Evolutionary conservation across 1,140 invertebrate genomes (phyloP).

Genomic region (Thaumatotibia leucotreta): DNA sequence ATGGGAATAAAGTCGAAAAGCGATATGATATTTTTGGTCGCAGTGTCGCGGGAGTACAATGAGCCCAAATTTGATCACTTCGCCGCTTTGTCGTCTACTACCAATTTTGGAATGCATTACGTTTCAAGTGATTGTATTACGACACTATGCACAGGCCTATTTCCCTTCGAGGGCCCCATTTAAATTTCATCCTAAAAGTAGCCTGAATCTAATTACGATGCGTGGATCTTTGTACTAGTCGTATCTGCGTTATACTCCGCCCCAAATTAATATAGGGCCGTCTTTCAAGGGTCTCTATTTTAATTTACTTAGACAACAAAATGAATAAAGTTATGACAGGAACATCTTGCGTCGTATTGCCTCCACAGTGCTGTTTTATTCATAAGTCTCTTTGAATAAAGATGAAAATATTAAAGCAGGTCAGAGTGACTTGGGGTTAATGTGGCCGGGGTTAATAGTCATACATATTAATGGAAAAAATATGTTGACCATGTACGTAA

Average conservation of each 20-base stretch:
- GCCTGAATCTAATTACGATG: background rate
- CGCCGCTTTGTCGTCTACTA: slow-evolving; percentile 39
- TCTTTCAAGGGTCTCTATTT: slow-evolving; percentile 27
- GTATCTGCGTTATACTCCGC: background rate
- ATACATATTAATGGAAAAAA: slow-evolving; percentile 60
- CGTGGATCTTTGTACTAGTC: background rate
- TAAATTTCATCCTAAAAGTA: background rate
- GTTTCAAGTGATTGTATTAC: slow-evolving; percentile 3
- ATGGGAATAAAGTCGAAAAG: no score
- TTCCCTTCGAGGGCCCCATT: background rate
- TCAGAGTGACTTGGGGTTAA: slow-evolving; percentile 43
- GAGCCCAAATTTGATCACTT: slow-evolving; percentile 40
- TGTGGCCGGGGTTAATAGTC: slow-evolving; percentile 56
- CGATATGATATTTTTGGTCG: no score
- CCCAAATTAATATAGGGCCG: slow-evolving; percentile 24
- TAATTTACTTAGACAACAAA: slow-evolving; percentile 53
- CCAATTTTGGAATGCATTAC: slow-evolving; percentile 33
- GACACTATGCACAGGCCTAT: background rate
- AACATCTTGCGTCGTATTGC: slow-evolving; percentile 47
- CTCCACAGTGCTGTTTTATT: slow-evolving; percentile 60
- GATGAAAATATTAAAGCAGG: slow-evolving; percentile 69
- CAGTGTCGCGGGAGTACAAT: slow-evolving; percentile 32
- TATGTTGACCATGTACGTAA: slow-evolving; percentile 30
- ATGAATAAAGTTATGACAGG: slow-evolving; percentile 49
- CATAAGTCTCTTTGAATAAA: slow-evolving; percentile 70